Evolutionary conservation across 1,140 invertebrate genomes (phyloP), one percentile per base, ranked within the genome.

Genomic region (Philaenus spumarius): DNA sequence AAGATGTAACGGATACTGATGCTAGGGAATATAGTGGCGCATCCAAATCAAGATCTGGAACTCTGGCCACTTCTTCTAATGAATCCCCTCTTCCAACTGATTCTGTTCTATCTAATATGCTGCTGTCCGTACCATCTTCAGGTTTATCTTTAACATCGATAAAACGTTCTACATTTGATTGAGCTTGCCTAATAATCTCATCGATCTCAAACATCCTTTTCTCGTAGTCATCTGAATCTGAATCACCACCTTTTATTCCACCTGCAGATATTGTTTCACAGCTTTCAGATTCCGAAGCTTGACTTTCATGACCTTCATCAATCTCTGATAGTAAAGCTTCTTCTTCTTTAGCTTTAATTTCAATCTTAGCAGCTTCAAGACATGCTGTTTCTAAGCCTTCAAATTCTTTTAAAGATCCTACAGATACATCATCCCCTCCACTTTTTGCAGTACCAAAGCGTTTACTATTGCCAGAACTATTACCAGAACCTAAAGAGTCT

Each of bases 331-430:
- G 73, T 35, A 93, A 68, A 45, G 87, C 85, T 54, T 78, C 78
- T 62, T 93, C 91, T 62, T 93, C 91, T 67, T 90, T 86, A 0
- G 87, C 90, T 61, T 84, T 80, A 22, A 89, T 76, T 74, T 94
- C 90, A 43, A 90, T 86, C 54, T 85, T 78, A 61, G 90, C 85
- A 1, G 85, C 87, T 69, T 92, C 87, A 35, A 86, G 80, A 68
- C 93, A 91, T 20, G 93, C 91, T 58, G 82, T 84, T 72, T 98
- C 95, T 0, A 97, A 72, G 1, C 87, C 85, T 80, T 97, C 94
- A 73, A 97, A 97, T 72, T 98, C 95, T 69, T 93, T 93, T 2
- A 96, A 73, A 17, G 93, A 97, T 4, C 88, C 90, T n/a, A 94
- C 72, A 1, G 92, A 95, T 15, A 93, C 78, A 71, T 95, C 89